phyloP scores from a whole-genome alignment of 2,113 vertebrate species.

The Lamprologus ornatipinnis region DNA sequence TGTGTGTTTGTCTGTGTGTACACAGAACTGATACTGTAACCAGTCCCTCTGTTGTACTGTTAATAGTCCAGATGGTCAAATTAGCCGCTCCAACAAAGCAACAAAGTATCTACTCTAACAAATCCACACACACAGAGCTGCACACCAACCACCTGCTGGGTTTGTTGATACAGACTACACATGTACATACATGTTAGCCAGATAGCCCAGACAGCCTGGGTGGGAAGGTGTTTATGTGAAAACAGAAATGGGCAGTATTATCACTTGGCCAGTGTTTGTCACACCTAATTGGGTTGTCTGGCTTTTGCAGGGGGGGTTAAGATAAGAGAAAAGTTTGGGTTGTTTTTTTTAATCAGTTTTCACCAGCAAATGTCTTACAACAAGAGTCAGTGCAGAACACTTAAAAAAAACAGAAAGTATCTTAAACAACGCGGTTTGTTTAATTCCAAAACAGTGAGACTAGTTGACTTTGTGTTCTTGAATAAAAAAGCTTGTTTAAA shows the following conservation, averaged over 20 bases:
- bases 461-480: background rate
- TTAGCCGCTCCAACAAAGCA: constrained; percentile 72
- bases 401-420: background rate
- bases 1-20: background rate
- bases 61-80: constrained; percentile 69
- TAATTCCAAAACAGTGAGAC: background rate
- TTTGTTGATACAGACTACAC: constrained; percentile 44
- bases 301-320: background rate
- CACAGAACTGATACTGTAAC: constrained; percentile 45
- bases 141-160: constrained; percentile 47
- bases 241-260: background rate
- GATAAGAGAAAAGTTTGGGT: background rate
- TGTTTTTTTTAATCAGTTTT: background rate
- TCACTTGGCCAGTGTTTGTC: background rate
- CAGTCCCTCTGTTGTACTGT: constrained; percentile 56
- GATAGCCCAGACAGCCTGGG: background rate
- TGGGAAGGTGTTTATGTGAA: background rate
- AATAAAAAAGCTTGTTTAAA: background rate
- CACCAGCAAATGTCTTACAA: background rate
- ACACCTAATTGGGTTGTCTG: background rate
- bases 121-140: background rate
- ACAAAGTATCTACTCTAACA: constrained; percentile 61
- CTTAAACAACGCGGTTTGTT: background rate
- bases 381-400: background rate
- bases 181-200: constrained; percentile 42